Conservation (phyloP, 2,888 invertebrate species). For the Torymus aiolomorphi region DNA sequence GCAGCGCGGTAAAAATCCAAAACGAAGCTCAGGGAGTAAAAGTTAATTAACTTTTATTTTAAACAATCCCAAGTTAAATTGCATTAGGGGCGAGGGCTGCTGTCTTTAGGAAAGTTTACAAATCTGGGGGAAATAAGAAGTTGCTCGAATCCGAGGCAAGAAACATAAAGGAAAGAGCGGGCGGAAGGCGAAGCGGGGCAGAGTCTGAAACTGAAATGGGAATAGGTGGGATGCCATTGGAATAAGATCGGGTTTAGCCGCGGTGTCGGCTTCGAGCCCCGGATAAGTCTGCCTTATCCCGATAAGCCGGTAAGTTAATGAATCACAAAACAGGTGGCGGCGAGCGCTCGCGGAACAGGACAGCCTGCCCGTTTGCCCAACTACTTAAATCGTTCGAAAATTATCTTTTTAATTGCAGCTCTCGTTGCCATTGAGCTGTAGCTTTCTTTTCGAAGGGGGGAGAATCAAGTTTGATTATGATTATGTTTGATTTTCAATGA, state of each 20-base stretch:
- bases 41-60: constrained; percentile 31
- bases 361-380: constrained; percentile 55
- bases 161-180: constrained; percentile 51
- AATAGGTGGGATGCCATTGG: constrained; percentile 73
- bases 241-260: constrained; percentile 75
- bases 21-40: neutral
- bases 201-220: constrained; percentile 64
- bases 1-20: neutral
- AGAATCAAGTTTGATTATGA: no score
- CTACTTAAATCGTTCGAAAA: constrained; percentile 59
- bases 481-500: no score
- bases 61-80: constrained; percentile 51
- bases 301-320: constrained; percentile 76
- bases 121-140: constrained; percentile 53
- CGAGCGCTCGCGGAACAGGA: constrained; percentile 65
- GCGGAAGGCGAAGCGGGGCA: neutral
- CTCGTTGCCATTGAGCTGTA: neutral
- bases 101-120: constrained; percentile 48
- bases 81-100: constrained; percentile 12
- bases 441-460: constrained; percentile 12
- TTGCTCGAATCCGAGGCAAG: constrained; percentile 14
- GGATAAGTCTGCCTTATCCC: constrained; percentile 76
- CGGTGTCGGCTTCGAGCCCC: constrained; percentile 75
- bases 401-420: constrained; percentile 30
- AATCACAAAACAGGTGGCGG: constrained; percentile 76